Evolutionary conservation across 2,797 vertebrate species (phyloP).

Genomic region (Lepus townsendii): DNA sequence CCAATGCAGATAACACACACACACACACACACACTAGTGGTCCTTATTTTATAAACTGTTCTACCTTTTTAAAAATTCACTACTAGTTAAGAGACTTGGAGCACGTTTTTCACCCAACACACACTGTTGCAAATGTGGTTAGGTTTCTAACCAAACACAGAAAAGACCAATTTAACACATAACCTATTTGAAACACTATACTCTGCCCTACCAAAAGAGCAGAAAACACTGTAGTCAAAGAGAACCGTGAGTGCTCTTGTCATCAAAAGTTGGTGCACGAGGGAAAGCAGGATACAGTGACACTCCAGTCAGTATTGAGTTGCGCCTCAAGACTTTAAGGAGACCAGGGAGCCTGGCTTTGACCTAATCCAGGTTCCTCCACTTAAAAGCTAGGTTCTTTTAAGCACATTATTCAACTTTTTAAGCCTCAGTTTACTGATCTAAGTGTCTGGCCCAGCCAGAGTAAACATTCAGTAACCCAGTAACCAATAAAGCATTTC

Average conservation of each 20-base stretch:
- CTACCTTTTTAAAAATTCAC: constrained; percentile 30
- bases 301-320: background rate
- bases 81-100: constrained; percentile 57
- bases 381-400: background rate
- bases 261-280: background rate
- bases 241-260: background rate
- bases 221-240: constrained; percentile 30
- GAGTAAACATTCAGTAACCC: background rate
- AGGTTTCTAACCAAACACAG: constrained; percentile 58
- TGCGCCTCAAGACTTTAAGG: background rate
- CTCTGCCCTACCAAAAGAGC: constrained; percentile 29
- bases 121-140: constrained; percentile 10
- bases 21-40: background rate
- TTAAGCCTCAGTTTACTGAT: background rate
- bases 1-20: background rate
- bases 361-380: background rate
- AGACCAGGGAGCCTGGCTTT: background rate
- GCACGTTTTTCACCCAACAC: background rate
- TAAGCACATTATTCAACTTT: constrained; percentile 26
- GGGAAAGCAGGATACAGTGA: background rate
- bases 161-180: constrained; percentile 41
- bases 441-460: background rate
- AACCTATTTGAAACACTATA: constrained; percentile 33
- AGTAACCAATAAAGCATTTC: constrained; percentile 12
- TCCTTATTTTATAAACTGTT: background rate